Percentiles rank a stretch among this genome's conserved stretches.
Conservation (phyloP, 1,140 invertebrate genomes). For the Leptinotarsa texana region DNA sequence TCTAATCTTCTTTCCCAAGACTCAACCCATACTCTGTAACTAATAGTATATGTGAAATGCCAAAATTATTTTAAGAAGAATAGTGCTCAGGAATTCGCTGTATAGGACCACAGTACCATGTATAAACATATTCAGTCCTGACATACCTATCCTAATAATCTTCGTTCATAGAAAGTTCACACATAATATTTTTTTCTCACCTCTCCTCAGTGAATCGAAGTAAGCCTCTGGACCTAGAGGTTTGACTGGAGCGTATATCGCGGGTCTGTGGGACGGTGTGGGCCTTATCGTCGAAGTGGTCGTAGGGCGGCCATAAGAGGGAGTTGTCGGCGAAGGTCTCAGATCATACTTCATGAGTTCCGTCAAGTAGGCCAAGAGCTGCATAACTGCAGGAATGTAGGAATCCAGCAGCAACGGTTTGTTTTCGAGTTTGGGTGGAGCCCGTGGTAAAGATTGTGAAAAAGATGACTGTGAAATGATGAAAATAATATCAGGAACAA, state of each 20-base stretch:
- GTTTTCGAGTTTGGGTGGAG: conserved; percentile 40
- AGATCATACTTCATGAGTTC: conserved; percentile 60
- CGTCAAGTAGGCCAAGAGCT: conserved; percentile 62
- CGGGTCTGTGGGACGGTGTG: conserved; percentile 60
- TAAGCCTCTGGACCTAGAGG: conserved; percentile 54
- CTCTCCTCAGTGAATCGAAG: conserved; percentile 23
- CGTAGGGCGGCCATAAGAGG: conserved; percentile 24
- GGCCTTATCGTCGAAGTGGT: conserved; percentile 48
- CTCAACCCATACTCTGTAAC: no score
- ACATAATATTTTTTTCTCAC: neutral
- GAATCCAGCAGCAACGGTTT: conserved; percentile 44
- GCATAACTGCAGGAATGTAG: conserved; percentile 63
- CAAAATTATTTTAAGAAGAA: no score
- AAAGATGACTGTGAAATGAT: no score
- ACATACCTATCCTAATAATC: no score
- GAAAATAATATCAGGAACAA: no score
- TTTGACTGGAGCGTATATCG: conserved; percentile 57
- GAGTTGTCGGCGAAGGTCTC: conserved; percentile 32
- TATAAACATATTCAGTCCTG: no score
- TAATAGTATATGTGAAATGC: no score
- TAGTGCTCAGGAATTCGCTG: no score
- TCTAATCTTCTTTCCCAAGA: no score
- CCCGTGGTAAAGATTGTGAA: conserved; percentile 12
- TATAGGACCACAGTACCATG: no score
- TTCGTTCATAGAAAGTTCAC: no score